Base-by-base conservation (phyloP, 2,797 vertebrate species). In the Hoplostethus atlanticus region DNA sequence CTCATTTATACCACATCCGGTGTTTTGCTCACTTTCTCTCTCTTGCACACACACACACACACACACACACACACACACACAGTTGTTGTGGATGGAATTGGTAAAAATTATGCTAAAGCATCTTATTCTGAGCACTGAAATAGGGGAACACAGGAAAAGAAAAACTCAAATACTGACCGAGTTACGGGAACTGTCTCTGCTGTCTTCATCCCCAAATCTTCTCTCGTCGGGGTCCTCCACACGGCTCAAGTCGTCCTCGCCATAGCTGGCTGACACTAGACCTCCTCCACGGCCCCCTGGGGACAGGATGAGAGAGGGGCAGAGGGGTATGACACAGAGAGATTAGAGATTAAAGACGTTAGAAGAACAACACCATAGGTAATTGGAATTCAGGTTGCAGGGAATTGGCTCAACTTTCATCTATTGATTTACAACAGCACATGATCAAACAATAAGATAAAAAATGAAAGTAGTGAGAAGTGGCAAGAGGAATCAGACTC, bases 221-320 rank as follows among this genome's bases (percentile, higher is more conserved):
- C 95, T 96, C 54, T 96, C 95, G 0, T 94, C 95, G 0, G 74
- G 81, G 3, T 87, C 84, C 1, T 95, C 96, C 0, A 95, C 57
- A n/a, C 95, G 94, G 67, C 90, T 95, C 51, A 96, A 84, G 17
- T 98, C 97, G 8, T 97, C 96, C 0, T 96, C 96, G 5, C 95
- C 96, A 0, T 99, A 99, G 13, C 94, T 77, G n/a, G 96, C 93
- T 0, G 96, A 97, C 3, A 99, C 98, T 50, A 99, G 89, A 0
- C 96, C 95, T 12, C 52, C 76, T 8, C 83, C 93, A 64, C 86
- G 96, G 6, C 90, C 93, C 53, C 91, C 97, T 90, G 40, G 0
- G 28, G 47, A 52, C 0, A 6, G 21, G 1, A 0, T 65, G 8
- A 9, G 16, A 38, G 3, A 59, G 3, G 30, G 10, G 2, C 0